Conservation (phyloP, 1,140 invertebrate genomes). For the Charaxes varanes region DNA sequence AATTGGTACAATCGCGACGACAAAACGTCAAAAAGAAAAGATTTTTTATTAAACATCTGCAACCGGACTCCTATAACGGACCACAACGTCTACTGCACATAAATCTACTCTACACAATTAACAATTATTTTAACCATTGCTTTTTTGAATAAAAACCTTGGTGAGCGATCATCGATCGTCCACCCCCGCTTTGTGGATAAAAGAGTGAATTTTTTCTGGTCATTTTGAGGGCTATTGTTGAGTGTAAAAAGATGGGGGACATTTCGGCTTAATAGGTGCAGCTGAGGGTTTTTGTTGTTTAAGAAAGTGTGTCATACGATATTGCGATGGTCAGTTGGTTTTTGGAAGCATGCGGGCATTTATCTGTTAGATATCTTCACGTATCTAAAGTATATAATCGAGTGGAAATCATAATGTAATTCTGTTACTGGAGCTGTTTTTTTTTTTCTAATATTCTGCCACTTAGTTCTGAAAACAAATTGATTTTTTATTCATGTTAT, state of each 20-base stretch:
- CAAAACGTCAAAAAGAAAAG: background rate
- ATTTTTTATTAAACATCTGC: conserved; percentile 6
- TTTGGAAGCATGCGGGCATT: conserved; percentile 9
- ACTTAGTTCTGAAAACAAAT: no score
- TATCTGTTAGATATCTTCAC: no score
- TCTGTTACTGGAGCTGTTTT: no score
- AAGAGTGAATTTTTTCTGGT: conserved; percentile 13
- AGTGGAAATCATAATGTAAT: no score
- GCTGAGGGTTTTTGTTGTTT: conserved; percentile 11
- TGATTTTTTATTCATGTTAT: no score
- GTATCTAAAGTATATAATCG: no score
- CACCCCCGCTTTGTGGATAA: conserved; percentile 8
- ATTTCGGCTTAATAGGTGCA: conserved; percentile 7
- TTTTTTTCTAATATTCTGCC: no score
- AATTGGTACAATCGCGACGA: background rate
- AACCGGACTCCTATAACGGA: conserved; percentile 10
- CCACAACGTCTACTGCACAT: conserved; percentile 5
- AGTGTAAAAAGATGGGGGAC: conserved; percentile 14
- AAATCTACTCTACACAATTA: conserved; percentile 3
- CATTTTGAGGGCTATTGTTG: conserved; percentile 12
- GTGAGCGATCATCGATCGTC: conserved; percentile 1
- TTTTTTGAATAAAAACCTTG: conserved; percentile 1
- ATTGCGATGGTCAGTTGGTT: conserved; percentile 8
- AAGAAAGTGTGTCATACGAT: conserved; percentile 13
- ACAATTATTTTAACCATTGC: conserved; percentile 1